Base-by-base conservation (phyloP, 1,140 invertebrate genomes). In the Heliconius melpomene region DNA sequence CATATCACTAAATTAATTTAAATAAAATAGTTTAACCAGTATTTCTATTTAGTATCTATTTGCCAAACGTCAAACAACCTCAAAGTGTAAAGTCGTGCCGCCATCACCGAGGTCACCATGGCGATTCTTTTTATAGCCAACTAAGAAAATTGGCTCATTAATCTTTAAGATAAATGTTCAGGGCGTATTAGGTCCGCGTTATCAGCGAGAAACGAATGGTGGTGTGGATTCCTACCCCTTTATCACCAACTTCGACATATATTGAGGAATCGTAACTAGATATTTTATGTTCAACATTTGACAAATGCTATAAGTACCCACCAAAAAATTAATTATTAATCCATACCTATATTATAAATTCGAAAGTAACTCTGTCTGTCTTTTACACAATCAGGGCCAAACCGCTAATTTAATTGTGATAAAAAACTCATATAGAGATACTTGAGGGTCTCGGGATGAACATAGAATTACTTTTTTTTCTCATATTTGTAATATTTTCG, bases 101-200 rank as follows among this genome's bases (percentile, higher is more conserved):
- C 66, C 32, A 84, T 82, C 84, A 84, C 81, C 82, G 88, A 92
- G 87, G 86, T 87, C 90, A 84, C 79, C 83, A 87, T 90, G 91
- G 89, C 90, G 87, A 92, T 91, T 93, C 91, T 94, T 94, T 94
- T 94, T 94, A 94, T 94, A 87, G 93, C 87, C 90, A 90, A 93
- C 93, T 92, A 94, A 94, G 93, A 94, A 94, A 94, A 94, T 94
- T 94, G 93, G 91, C 91, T 94, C 93, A 93, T 94, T 94, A 94
- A 94, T 94, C 93, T 94, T 90, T 85, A 92, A 94, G 93, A 94
- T 94, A 94, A 93, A 94, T 93, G 92, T 90, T 87, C 85, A 89
- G 88, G 87, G 88, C 90, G 92, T 93, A 93, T 93, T 93, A 90
- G 89, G 88, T 85, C 88, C 88, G 87, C 88, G 90, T 93, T 94